A percentile compares a stretch with the other conserved stretches of the same genome.
Evolutionary conservation across 1,140 invertebrate species (phyloP).

Genomic region (Nebria ingens): DNA sequence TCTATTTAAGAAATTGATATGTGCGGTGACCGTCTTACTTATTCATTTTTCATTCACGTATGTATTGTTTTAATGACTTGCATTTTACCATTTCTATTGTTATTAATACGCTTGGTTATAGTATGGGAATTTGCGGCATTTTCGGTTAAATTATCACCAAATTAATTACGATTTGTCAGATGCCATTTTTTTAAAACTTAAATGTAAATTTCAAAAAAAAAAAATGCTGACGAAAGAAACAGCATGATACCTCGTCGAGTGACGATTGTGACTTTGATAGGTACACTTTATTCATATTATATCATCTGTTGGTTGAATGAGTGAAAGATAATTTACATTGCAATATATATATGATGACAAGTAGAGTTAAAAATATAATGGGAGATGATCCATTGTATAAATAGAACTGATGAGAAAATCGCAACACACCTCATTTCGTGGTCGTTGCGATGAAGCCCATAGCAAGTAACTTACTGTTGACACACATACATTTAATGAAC

Average conservation of each 20-base stretch:
- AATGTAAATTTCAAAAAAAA: too few relatives aligned
- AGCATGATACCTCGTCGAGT: conserved; percentile 1
- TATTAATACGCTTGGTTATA: not conserved
- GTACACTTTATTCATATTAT: too few relatives aligned
- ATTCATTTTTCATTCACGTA: not conserved
- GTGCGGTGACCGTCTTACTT: not conserved
- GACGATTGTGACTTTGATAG: not conserved
- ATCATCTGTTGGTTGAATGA: too few relatives aligned
- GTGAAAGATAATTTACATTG: too few relatives aligned
- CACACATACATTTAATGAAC: too few relatives aligned
- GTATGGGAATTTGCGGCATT: not conserved
- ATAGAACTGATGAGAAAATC: too few relatives aligned
- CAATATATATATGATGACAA: too few relatives aligned
- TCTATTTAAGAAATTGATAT: too few relatives aligned
- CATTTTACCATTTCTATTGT: not conserved
- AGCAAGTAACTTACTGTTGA: conserved; percentile 1
- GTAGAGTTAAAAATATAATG: too few relatives aligned
- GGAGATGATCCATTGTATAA: too few relatives aligned
- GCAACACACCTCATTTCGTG: not conserved
- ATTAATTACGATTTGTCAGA: not conserved
- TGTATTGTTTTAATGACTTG: not conserved
- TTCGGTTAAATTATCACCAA: conserved; percentile 7
- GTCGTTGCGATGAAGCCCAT: not conserved
- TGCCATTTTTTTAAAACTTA: too few relatives aligned
- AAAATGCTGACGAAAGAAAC: not conserved